Evolutionary conservation across 1,140 invertebrate species (phyloP).

Genomic region (Ditylenchus dipsaci): DNA sequence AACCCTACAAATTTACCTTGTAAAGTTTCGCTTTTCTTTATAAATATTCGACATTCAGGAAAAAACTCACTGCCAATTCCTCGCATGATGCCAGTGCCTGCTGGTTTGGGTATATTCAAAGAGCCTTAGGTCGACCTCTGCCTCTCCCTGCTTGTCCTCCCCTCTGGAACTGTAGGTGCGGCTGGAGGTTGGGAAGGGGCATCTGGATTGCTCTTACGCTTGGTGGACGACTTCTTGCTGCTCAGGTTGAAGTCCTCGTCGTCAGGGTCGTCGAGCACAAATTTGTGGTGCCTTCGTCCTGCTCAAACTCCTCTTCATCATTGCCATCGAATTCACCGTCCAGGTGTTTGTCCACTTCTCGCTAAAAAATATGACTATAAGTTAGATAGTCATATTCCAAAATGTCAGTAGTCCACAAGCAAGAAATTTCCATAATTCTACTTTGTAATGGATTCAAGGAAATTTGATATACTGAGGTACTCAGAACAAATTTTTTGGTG

Average conservation of each 20-base stretch:
- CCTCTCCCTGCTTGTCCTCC: not conserved
- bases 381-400: too few relatives aligned
- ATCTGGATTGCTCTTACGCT: not conserved
- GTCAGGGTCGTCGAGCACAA: not conserved
- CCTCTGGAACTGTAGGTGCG: not conserved
- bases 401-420: not conserved
- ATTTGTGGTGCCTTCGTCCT: not conserved
- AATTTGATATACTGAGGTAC: not conserved
- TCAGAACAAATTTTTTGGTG: not conserved
- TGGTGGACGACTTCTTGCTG: not conserved
- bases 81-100: conserved; percentile 8
- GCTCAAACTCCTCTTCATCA: conserved; percentile 20
- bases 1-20: not conserved
- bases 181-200: not conserved
- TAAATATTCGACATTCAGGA: too few relatives aligned
- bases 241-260: conserved; percentile 1
- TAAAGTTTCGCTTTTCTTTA: too few relatives aligned
- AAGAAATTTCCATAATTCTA: not conserved
- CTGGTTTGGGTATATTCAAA: not conserved
- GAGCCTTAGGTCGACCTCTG: not conserved
- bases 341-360: conserved; percentile 30
- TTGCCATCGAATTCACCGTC: conserved; percentile 14
- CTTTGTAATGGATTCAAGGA: not conserved
- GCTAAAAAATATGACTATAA: conserved; percentile 14
- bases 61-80: not conserved